These are phyloP conservation scores for Lasioglossum calceatum DNA, from an alignment of 2,888 invertebrate species.

Conservation along the genomic window DNA sequence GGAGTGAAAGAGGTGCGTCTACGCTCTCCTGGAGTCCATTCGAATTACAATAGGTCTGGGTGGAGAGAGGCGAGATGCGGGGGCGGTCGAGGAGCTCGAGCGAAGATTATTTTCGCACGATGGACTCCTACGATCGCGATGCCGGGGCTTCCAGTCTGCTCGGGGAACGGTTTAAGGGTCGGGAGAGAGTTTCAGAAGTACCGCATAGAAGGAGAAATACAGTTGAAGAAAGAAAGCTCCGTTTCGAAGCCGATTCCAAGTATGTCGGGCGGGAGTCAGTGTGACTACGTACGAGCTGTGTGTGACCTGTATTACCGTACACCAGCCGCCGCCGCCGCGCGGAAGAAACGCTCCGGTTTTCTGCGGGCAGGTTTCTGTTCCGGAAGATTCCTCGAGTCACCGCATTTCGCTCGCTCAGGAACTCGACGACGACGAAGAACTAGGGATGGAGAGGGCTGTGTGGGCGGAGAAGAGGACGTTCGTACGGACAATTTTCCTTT, in stretches of 20 bases:
- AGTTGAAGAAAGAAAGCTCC: slow-evolving; percentile 33
- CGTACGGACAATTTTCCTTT: slow-evolving; percentile 69
- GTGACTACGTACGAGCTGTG: slow-evolving; percentile 42
- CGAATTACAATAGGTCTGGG: slow-evolving; percentile 53
- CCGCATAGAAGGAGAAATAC: slow-evolving; percentile 39
- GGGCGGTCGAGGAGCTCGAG: slow-evolving; percentile 33
- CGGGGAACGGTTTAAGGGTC: slow-evolving; percentile 55
- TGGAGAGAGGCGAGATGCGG: background rate
- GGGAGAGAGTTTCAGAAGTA: slow-evolving; percentile 55
- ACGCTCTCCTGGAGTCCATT: slow-evolving; percentile 16
- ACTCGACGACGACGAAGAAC: slow-evolving; percentile 20
- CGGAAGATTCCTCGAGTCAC: slow-evolving; percentile 60
- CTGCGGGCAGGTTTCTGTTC: slow-evolving; percentile 38
- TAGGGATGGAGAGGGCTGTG: background rate
- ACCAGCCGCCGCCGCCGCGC: slow-evolving; percentile 27
- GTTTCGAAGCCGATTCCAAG: slow-evolving; percentile 42
- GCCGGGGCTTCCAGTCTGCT: slow-evolving; percentile 5
- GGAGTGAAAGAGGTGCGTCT: slow-evolving; percentile 31
- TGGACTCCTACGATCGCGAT: slow-evolving; percentile 56
- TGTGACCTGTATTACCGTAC: slow-evolving; percentile 57
- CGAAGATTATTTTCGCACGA: slow-evolving; percentile 69
- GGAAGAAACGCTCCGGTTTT: slow-evolving; percentile 27
- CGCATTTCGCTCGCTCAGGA: slow-evolving; percentile 52
- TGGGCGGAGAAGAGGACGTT: slow-evolving; percentile 36
- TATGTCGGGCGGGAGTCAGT: slow-evolving; percentile 18